Base-by-base conservation (phyloP, 2,113 vertebrate genomes). In the Empidonax traillii region DNA sequence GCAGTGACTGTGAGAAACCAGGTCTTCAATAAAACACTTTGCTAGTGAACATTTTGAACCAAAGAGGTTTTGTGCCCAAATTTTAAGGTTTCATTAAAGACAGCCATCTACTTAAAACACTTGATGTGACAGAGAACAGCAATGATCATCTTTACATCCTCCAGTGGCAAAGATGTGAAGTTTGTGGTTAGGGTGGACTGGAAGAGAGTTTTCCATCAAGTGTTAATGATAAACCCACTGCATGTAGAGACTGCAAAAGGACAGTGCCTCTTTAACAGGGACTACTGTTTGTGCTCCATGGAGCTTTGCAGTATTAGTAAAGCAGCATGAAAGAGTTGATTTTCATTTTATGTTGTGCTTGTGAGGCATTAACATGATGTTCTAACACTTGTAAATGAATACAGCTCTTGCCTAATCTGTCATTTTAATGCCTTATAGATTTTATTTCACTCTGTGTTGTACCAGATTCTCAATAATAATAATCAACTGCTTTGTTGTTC, bases 351-450 rank as follows among this genome's bases (percentile, higher is more conserved):
- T 98, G 98, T 98, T 98, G 98, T 98, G 97, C 98, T 98, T 98
- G 98, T 98, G 97, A 98, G 98, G 98, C 98, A 99, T 99, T 99
- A 99, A 98, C 97, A 98, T 99, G 98, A 99, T 99, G 99, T 99
- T 99, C 99, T 99, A 99, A 99, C 98, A 99, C 98, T 99, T 99
- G 99, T 99, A 99, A 99, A 99, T 99, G 99, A 99, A 99, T 98
- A 98, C 98, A 98, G 98, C 98, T 98, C 98, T 98, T 98, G 98
- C 98, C 98, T 99, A 99, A 99, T 99, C 99, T 99, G 98, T 99
- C 99, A 99, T 99, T 99, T 99, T 99, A 99, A 99, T 99, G 99
- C 98, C 98, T 98, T 99, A 99, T 99, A 99, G 99, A 99, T 99
- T 99, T 99, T 99, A 99, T 99, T 99, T 99, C 98, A 98, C 98